Percentiles rank a stretch among this genome's conserved stretches.
Conservation (phyloP, 2,113 vertebrate genomes). For the Odontophorus gujanensis region DNA sequence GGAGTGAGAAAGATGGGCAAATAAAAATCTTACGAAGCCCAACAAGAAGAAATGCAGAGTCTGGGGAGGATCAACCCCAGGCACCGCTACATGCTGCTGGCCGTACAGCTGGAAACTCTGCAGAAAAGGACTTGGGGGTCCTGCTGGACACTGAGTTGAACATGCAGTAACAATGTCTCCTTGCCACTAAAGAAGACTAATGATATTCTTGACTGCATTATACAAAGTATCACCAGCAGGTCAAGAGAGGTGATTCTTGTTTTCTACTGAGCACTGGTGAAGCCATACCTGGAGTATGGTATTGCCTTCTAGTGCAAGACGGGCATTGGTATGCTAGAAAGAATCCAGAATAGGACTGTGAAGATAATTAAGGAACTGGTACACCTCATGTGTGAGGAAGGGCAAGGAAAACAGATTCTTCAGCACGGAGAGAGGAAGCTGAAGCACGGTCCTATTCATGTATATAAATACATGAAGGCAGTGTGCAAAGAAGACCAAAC, state of each 20-base stretch:
- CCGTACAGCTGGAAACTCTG: background rate
- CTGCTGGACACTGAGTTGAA: background rate
- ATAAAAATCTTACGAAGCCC: background rate
- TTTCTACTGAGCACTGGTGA: background rate
- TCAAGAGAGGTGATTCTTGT: background rate
- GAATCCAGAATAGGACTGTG: background rate
- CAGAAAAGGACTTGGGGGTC: background rate
- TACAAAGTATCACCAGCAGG: background rate
- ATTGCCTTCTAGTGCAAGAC: background rate
- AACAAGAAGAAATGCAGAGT: background rate
- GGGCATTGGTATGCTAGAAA: background rate
- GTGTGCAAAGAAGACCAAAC: background rate
- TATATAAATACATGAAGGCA: background rate
- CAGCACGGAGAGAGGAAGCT: background rate
- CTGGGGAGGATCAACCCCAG: background rate
- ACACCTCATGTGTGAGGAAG: background rate
- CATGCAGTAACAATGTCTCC: background rate
- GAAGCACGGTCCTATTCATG: background rate
- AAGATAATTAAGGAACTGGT: background rate
- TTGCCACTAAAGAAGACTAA: background rate
- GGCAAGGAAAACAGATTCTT: background rate
- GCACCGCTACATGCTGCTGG: background rate
- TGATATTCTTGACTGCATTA: background rate
- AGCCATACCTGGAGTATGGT: background rate
- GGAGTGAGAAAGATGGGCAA: background rate